Conservation (phyloP, 2,888 invertebrate species). For the Exocentrus adspersus region DNA sequence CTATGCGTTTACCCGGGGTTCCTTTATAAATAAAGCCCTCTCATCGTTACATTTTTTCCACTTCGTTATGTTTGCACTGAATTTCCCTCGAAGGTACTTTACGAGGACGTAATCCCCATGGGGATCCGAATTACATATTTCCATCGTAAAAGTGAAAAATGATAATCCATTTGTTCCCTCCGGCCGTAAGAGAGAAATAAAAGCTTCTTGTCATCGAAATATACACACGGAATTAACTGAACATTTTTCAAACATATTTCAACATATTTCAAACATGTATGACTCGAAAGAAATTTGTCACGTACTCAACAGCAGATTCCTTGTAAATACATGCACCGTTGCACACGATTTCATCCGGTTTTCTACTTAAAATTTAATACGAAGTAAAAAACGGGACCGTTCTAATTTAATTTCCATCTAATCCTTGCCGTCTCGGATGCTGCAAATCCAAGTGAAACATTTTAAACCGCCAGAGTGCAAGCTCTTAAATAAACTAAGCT, state of each 20-base stretch:
- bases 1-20: not conserved
- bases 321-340: too few species aligned
- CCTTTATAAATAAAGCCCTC: not conserved
- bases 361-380: too few species aligned
- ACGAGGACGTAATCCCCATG: not conserved
- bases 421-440: not conserved
- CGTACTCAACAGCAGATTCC: too few species aligned
- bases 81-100: not conserved
- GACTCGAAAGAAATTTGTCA: not conserved
- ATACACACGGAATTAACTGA: not conserved
- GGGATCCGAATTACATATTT: conserved; percentile 3
- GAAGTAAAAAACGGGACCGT: not conserved
- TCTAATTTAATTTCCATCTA: not conserved
- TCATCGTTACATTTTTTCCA: not conserved
- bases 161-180: not conserved
- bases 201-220: not conserved
- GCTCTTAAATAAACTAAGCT: not conserved
- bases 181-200: not conserved
- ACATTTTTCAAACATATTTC: too few species aligned
- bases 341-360: too few species aligned
- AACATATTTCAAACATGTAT: too few species aligned
- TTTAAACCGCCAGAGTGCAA: too few species aligned
- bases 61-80: not conserved
- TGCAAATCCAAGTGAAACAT: not conserved
- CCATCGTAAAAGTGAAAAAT: not conserved